Evolutionary conservation across 2,888 invertebrate species (phyloP).

Genomic region (Lumbricus terrestris): DNA sequence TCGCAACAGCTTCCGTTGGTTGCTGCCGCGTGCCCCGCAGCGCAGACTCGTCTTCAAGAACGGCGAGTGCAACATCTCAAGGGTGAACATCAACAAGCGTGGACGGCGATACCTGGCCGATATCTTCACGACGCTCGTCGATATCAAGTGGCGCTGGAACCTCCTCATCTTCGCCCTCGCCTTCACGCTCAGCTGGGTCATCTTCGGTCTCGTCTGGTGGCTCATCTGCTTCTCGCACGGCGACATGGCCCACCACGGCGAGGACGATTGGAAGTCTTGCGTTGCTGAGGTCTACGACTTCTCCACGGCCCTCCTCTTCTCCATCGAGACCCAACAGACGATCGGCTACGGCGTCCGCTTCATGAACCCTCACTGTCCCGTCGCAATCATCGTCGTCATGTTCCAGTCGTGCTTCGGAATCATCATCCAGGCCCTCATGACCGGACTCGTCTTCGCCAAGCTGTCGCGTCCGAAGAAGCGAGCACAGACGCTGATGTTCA

Average conservation of each 20-base stretch:
- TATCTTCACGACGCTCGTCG: constrained; percentile 63
- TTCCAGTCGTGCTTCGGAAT: constrained; percentile 88
- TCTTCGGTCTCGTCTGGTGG: constrained; percentile 93
- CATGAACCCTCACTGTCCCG: constrained; percentile 87
- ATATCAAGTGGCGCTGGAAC: constrained; percentile 63
- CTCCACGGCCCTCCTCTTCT: constrained; percentile 89
- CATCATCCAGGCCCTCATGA: constrained; percentile 63
- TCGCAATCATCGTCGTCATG: constrained; percentile 86
- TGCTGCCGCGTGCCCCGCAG: constrained; percentile 35
- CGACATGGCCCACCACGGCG: constrained; percentile 73
- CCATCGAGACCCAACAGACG: constrained; percentile 94
- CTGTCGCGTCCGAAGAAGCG: constrained; percentile 92
- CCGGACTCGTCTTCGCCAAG: constrained; percentile 74
- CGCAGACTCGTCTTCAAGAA: constrained; percentile 89
- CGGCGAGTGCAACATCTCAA: constrained; percentile 94
- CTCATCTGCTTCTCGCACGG: constrained; percentile 88
- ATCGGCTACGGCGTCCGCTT: constrained; percentile 84
- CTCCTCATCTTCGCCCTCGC: constrained; percentile 60
- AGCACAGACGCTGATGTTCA: constrained; percentile 90
- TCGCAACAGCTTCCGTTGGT: constrained; percentile 27
- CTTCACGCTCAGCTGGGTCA: constrained; percentile 81
- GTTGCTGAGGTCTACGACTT: constrained; percentile 82
- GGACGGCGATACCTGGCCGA: constrained; percentile 83
- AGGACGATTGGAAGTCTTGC: constrained; percentile 73
- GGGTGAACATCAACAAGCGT: constrained; percentile 89